Conservation (phyloP, 2,797 vertebrate species). For the Bradypodion ventrale region DNA sequence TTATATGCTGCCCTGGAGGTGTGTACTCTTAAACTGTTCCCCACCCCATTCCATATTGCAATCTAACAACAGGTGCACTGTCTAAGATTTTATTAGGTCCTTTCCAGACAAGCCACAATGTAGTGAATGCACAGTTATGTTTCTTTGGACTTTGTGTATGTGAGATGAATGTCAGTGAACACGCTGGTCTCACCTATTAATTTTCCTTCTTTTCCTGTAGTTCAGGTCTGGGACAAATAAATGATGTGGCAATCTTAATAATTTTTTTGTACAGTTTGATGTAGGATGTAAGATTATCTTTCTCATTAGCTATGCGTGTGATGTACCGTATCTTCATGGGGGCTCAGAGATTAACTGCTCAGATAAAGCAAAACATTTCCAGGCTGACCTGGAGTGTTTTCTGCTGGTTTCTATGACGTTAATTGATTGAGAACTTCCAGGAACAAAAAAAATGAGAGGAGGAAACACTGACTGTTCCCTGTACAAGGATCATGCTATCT, state of each 20-base stretch:
- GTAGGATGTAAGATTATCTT: constrained; percentile 20
- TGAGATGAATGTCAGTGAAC: not conserved
- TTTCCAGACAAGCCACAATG: not conserved
- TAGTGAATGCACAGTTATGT: not conserved
- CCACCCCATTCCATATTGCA: not conserved
- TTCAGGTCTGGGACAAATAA: not conserved
- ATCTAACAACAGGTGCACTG: not conserved
- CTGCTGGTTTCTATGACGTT: constrained; percentile 71
- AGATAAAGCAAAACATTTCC: constrained; percentile 60
- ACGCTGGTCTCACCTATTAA: not conserved
- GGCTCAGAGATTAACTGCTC: constrained; percentile 38
- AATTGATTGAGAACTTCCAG: constrained; percentile 72
- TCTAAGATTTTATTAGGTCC: not conserved
- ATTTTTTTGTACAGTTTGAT: not conserved
- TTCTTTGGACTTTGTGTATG: not conserved
- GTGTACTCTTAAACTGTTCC: not conserved
- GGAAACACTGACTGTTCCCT: constrained; percentile 40
- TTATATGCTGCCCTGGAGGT: not conserved
- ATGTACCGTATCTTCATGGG: not conserved
- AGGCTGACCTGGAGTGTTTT: constrained; percentile 51
- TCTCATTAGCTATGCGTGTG: constrained; percentile 14
- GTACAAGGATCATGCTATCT: constrained; percentile 58
- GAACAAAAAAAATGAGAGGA: constrained; percentile 64
- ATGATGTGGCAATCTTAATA: not conserved
- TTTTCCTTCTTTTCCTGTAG: constrained; percentile 7